Conservation (phyloP, 2,888 invertebrate species). For the Plusia festucae region DNA sequence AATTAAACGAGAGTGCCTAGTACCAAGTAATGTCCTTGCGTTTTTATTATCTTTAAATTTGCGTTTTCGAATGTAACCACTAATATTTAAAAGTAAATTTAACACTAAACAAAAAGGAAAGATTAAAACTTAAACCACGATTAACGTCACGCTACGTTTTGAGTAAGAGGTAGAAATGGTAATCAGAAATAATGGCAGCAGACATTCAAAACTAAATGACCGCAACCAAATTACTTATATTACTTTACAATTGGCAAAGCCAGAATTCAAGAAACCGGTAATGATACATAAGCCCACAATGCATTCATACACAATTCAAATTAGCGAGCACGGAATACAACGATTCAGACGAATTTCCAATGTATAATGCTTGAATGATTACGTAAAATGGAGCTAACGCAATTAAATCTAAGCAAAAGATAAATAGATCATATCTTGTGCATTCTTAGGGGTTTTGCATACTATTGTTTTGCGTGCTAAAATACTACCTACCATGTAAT, state of each 20-base stretch:
- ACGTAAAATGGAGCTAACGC: background rate
- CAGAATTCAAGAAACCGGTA: conserved; percentile 7
- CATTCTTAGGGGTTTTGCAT: too few relatives aligned
- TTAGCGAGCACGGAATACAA: conserved; percentile 1
- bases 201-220: background rate
- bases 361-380: background rate
- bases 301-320: conserved; percentile 8
- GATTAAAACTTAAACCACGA: background rate
- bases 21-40: too few relatives aligned
- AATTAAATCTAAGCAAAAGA: background rate
- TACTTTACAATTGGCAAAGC: conserved; percentile 1
- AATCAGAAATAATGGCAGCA: background rate
- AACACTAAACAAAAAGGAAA: background rate
- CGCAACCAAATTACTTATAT: conserved; percentile 5
- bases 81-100: background rate
- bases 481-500: background rate
- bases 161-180: background rate
- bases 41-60: too few relatives aligned
- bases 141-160: background rate
- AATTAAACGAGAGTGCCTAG: too few relatives aligned
- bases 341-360: background rate
- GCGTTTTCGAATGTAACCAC: background rate
- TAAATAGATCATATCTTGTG: too few relatives aligned
- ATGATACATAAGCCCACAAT: conserved; percentile 5
- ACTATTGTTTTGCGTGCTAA: too few relatives aligned